Evolutionary conservation across 2,797 vertebrate species (phyloP), one percentile per base, ranked within the genome.

Genomic region (Leptatherina wallacei): DNA sequence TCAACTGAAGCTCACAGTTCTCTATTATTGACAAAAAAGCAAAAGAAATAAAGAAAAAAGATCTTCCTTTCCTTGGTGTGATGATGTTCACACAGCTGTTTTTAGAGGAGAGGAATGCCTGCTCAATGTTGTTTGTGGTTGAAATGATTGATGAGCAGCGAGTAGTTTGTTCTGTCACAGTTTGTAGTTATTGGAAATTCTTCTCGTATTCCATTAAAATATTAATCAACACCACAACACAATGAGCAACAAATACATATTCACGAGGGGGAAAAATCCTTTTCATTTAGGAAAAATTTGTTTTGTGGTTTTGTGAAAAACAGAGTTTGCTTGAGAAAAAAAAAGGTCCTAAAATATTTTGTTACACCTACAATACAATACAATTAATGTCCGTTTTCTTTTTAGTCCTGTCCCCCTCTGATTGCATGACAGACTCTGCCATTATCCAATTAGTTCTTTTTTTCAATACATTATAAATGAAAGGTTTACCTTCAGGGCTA

Each of bases 181-280:
- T 62, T 40, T 69, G 30, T 61, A 66, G 30, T 30, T 49, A 27
- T 27, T 66, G 38, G 18, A 32, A 61, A 67, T 33, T 73, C 42
- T 61, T 65, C 5, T 51, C 47, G 32, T 32, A 67, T 55, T 61
- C 13, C 29, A 54, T 63, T 33, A 42, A 66, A 64, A 68, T 65
- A 77, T 61, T 64, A 69, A 77, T 68, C 29, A 65, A 42, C 79
- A 69, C 47, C 47, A 62, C 64, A 75, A 60, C 27, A 49, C 52
- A 36, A 30, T 18, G 14, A 16, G 29, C 30, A 24, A 27, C 51
- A 32, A 36, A 44, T 36, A 40, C 51, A 69, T 29, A 24, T 4
- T 13, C 30, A 32, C 6, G 30, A 2, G 30, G 30, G 30, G 30
- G 3, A 32, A 32, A 32, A 35, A 35, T 8, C 33, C 4, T 70